A percentile compares a stretch with the other conserved stretches of the same genome.
Evolutionary conservation across 2,888 invertebrate species (phyloP).

Genomic region (Phragmatobia fuliginosa): DNA sequence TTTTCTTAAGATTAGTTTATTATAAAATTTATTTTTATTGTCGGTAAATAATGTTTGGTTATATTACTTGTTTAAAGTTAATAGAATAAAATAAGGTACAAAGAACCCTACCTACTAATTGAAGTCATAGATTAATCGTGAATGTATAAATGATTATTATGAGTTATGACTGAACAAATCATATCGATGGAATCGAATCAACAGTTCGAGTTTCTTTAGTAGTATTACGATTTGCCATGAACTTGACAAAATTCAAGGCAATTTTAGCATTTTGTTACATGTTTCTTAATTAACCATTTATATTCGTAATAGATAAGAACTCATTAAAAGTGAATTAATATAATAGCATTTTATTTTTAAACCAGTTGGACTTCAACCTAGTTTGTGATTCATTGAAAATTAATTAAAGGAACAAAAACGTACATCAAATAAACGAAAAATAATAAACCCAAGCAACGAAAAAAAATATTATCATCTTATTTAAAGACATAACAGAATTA

Average conservation of each 20-base stretch:
- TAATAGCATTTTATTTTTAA: background rate
- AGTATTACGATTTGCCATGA: constrained; percentile 52
- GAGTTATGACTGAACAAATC: no score
- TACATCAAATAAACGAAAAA: background rate
- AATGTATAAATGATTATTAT: no score
- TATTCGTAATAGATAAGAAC: constrained; percentile 17
- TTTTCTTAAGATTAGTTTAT: background rate
- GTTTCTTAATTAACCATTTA: constrained; percentile 22
- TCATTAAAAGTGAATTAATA: constrained; percentile 14
- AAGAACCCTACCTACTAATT: no score
- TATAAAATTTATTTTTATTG: no score
- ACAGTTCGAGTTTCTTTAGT: constrained; percentile 39
- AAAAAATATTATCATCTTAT: background rate
- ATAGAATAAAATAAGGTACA: background rate
- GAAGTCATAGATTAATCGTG: no score
- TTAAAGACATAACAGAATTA: constrained; percentile 7
- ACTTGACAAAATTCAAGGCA: constrained; percentile 71
- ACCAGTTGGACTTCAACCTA: background rate
- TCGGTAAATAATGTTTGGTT: no score
- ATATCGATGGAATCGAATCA: background rate
- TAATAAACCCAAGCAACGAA: background rate
- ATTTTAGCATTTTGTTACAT: constrained; percentile 42
- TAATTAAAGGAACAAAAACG: background rate
- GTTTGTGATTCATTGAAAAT: no score
- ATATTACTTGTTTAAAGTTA: background rate